Conservation (phyloP, 2,888 invertebrate genomes). For the Rotaria macrura region DNA sequence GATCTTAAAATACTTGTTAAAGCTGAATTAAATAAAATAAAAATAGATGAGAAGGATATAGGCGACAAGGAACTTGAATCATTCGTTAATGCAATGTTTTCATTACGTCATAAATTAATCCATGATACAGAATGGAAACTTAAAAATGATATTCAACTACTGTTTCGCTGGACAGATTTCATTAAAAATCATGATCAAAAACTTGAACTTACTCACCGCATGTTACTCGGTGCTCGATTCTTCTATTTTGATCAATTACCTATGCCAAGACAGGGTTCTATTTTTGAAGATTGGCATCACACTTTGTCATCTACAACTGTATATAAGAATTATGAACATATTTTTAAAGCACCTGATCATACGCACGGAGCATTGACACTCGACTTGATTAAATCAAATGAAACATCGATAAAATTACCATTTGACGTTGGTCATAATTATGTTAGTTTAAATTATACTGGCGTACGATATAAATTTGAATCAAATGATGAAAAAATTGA, state of each 20-base stretch:
- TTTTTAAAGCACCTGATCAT: not conserved
- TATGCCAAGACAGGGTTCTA: not conserved
- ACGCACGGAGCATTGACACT: not conserved
- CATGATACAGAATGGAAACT: not conserved
- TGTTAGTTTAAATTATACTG: not conserved
- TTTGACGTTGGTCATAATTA: not conserved
- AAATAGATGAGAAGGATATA: not conserved
- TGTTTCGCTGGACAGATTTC: not conserved
- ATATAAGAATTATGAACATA: not conserved
- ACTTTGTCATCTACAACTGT: not conserved
- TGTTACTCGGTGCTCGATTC: not conserved
- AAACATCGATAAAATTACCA: not conserved
- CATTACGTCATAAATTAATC: not conserved
- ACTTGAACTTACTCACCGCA: not conserved
- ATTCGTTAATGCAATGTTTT: not conserved
- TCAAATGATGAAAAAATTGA: not conserved
- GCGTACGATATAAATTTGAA: not conserved
- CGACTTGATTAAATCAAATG: not conserved
- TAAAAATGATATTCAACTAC: not conserved
- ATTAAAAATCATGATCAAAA: not conserved
- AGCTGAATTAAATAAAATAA: not conserved
- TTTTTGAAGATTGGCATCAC: not conserved
- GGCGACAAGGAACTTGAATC: not conserved
- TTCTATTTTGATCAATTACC: constrained; percentile 9
- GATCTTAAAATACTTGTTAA: not conserved